phyloP scores from a whole-genome alignment of 92 coral and sea anemone species.

The Montipora capitata region DNA sequence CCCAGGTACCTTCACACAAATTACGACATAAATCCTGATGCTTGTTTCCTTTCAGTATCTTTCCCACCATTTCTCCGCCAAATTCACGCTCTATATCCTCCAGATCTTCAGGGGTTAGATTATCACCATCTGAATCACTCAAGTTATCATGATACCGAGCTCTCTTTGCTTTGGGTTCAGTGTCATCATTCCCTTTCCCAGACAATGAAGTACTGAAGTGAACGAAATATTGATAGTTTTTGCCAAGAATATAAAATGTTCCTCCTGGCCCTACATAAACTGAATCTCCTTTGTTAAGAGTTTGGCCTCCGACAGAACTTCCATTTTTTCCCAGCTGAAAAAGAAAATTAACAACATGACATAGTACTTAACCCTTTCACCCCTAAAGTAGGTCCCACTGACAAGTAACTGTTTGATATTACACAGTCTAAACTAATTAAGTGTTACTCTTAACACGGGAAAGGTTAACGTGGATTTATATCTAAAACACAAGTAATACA shows the following conservation, averaged over 20 bases:
- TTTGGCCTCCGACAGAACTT: conserved; percentile 47
- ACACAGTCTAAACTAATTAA: no score
- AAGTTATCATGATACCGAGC: conserved; percentile 24
- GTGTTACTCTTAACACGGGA: no score
- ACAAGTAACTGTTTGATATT: no score
- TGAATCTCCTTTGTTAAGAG: conserved; percentile 29
- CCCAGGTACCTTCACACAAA: conserved; percentile 17
- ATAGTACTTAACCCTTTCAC: no score
- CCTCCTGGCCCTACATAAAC: conserved; percentile 41
- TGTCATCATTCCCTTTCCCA: neutral
- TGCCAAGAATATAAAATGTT: conserved; percentile 37
- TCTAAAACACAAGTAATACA: no score
- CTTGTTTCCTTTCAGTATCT: conserved; percentile 13
- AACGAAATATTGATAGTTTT: conserved; percentile 22
- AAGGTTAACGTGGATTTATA: no score
- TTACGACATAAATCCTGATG: neutral
- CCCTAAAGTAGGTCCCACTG: no score
- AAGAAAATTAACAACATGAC: neutral
- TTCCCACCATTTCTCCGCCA: conserved; percentile 40
- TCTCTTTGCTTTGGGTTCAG: conserved; percentile 37
- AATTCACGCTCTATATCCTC: conserved; percentile 42
- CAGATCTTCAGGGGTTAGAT: conserved; percentile 30
- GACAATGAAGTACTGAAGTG: conserved; percentile 1
- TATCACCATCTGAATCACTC: conserved; percentile 52
- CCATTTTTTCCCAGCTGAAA: conserved; percentile 44